Evolutionary conservation across 2,113 vertebrate genomes (phyloP).

Genomic region (Bothrops jararaca): DNA sequence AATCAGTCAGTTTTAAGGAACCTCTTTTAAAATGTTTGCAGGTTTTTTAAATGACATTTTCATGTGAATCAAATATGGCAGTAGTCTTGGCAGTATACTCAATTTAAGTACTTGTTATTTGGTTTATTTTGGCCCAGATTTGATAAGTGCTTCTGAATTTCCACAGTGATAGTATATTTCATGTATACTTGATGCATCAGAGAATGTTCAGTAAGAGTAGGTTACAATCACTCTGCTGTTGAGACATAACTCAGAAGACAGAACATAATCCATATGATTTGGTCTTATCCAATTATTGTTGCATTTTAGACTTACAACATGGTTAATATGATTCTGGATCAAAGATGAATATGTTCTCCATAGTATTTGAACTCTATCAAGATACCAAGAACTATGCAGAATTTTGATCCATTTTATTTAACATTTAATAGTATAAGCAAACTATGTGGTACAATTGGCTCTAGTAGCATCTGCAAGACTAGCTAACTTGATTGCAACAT

Average conservation of each 20-base stretch:
- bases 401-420: neutral
- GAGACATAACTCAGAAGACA: neutral
- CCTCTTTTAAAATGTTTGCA: neutral
- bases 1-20: neutral
- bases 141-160: neutral
- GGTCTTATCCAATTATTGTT: neutral
- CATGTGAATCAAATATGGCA: neutral
- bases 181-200: neutral
- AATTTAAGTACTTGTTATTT: neutral
- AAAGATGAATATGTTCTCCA: neutral
- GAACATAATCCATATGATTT: neutral
- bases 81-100: neutral
- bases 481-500: neutral
- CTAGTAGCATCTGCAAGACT: neutral
- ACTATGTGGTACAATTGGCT: neutral
- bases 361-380: too few species aligned
- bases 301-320: neutral
- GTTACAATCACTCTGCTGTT: neutral
- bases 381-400: too few species aligned
- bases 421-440: neutral
- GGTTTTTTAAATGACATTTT: neutral
- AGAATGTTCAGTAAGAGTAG: neutral
- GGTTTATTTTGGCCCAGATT: neutral
- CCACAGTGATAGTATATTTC: neutral
- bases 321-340: neutral